Base-by-base conservation (phyloP, 2,113 vertebrate genomes). In the Lepisosteus oculatus region DNA sequence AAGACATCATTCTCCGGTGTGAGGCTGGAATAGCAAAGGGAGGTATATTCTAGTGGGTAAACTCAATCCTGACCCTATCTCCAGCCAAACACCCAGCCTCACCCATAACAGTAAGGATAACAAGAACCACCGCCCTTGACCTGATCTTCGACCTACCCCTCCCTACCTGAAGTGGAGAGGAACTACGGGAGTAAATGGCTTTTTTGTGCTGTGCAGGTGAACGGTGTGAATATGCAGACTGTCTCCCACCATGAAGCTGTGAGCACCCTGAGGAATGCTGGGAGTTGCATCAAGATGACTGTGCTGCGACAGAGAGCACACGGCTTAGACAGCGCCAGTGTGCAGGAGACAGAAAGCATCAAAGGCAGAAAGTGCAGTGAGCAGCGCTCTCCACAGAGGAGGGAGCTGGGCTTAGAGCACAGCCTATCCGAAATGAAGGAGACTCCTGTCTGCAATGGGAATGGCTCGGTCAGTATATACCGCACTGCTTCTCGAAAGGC, bases 181-280 rank as follows among this genome's bases (percentile, higher is more conserved):
- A 29, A 29, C 29, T 29, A 29, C 29, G 29, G 29, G 29, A 29
- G 29, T 29, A 29, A 9, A 51, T 51, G 47, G 47, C 5, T 51
- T 51, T 51, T 51, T 9, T 51, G 47, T 51, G 55, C 55, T 72
- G 62, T 77, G 12, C 74, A 92, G 92, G 92, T 92, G 74, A 88
- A 92, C 9, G 85, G 88, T n/a, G 69, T 87, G 57, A 74, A 77
- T 76, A 80, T 92, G 85, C 85, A 83, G 65, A 76, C 80, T 8
- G 86, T 77, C 9, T 85, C 84, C 63, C 90, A 92, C 79, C 85
- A 88, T 0, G 81, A 89, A 54, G 90, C 91, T 0, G 89, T 92
- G 67, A 76, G 77, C 0, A 79, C 87, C 55, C 84, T 92, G 63
- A 85, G 84, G 75, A 91, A 85, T 67, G 90, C 90, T 3, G 88